These are phyloP conservation scores for Alethe diademata DNA, from an alignment of 2,113 vertebrate species.

Conservation along the genomic window DNA sequence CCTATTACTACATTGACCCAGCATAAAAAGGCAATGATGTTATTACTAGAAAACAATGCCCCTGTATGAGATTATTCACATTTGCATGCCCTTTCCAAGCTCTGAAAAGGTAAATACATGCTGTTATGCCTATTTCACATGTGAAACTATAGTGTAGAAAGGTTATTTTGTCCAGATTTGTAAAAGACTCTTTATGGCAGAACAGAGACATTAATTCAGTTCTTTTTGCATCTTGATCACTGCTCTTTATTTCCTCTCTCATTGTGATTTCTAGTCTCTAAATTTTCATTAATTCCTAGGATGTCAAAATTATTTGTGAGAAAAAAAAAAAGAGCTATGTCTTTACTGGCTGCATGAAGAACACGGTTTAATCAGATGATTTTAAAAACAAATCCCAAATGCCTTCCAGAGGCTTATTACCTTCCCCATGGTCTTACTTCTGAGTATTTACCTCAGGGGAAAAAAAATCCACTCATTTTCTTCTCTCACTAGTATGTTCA, in stretches of 20 bases:
- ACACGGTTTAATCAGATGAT: neutral
- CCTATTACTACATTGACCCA: neutral
- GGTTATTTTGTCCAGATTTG: neutral
- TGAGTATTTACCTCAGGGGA: neutral
- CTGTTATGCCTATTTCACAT: neutral
- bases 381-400: slow-evolving; percentile 4
- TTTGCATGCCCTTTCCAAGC: neutral
- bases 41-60: neutral
- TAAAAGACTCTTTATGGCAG: neutral
- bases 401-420: neutral
- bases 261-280: neutral
- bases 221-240: neutral
- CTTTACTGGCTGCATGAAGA: neutral
- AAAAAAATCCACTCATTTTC: neutral
- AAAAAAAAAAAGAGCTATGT: neutral
- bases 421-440: neutral
- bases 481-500: neutral
- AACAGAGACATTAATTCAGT: neutral
- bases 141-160: neutral
- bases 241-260: neutral
- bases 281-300: neutral
- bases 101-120: neutral
- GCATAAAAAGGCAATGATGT: neutral
- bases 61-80: neutral
- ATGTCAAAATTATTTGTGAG: neutral